phyloP scores from a whole-genome alignment of 1,140 invertebrate species.

The Zeugodacus cucurbitae region DNA sequence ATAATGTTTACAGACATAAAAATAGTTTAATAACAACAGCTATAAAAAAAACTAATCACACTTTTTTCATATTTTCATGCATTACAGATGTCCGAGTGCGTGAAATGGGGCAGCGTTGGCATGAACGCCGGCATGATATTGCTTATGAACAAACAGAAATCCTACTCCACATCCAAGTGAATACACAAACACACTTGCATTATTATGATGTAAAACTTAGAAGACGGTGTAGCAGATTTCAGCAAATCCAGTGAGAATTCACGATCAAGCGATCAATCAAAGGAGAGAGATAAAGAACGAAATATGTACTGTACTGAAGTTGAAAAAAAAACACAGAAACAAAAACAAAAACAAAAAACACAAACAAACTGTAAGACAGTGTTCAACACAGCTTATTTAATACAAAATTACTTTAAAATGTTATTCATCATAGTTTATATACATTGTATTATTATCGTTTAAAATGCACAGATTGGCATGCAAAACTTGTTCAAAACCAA shows the following conservation, averaged over 20 bases:
- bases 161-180: slow-evolving; percentile 47
- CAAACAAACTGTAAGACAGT: neutral
- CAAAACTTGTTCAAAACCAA: neutral
- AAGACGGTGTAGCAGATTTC: neutral
- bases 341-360: neutral
- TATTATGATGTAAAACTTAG: neutral
- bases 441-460: neutral
- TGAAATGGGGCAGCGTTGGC: slow-evolving; percentile 75
- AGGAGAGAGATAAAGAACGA: slow-evolving; percentile 1
- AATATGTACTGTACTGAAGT: slow-evolving; percentile 3
- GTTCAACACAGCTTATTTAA: neutral
- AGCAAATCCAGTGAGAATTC: slow-evolving; percentile 53
- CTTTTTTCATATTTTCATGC: slow-evolving; percentile 21
- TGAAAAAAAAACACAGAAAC: neutral
- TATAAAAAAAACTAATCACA: neutral
- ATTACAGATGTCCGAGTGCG: slow-evolving; percentile 73
- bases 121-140: slow-evolving; percentile 75
- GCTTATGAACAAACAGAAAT: slow-evolving; percentile 67
- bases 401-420: neutral
- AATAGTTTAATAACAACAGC: neutral
- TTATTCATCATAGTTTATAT: neutral
- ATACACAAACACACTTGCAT: neutral
- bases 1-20: neutral
- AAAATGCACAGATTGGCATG: neutral
- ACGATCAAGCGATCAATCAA: slow-evolving; percentile 45